These are phyloP conservation scores for Scaptomyza montana DNA, from an alignment of 1,140 invertebrate genomes.

Conservation along the genomic window DNA sequence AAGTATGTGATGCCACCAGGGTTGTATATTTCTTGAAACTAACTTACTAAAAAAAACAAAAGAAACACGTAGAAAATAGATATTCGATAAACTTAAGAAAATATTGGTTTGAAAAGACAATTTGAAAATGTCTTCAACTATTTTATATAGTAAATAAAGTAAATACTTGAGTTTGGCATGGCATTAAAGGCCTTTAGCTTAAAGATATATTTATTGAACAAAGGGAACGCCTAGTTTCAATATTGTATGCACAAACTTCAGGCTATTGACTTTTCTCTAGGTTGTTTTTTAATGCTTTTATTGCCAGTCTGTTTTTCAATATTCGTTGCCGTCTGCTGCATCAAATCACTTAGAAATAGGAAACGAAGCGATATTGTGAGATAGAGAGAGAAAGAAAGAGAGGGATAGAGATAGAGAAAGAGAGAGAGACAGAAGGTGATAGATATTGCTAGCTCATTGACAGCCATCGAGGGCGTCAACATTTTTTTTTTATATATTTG, in stretches of 20 bases:
- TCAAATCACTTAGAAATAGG: background rate
- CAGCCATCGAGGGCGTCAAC: slow-evolving; percentile 37
- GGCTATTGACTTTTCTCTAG: slow-evolving; percentile 19
- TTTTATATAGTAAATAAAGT: too few relatives aligned
- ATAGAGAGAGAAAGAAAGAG: background rate
- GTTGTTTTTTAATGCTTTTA: slow-evolving; percentile 9
- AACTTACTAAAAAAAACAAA: too few relatives aligned
- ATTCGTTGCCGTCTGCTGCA: slow-evolving; percentile 5
- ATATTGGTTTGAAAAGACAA: too few relatives aligned
- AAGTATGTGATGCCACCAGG: too few relatives aligned
- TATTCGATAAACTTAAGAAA: too few relatives aligned
- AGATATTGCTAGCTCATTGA: slow-evolving; percentile 28
- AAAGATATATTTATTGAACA: too few relatives aligned
- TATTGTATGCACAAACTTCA: slow-evolving; percentile 4
- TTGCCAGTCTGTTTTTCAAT: slow-evolving; percentile 13
- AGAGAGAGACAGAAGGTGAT: background rate
- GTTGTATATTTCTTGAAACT: too few relatives aligned
- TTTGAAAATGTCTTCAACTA: too few relatives aligned
- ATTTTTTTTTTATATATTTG: slow-evolving; percentile 18
- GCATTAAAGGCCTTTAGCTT: too few relatives aligned
- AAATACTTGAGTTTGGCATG: too few relatives aligned
- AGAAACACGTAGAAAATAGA: too few relatives aligned
- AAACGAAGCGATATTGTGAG: background rate
- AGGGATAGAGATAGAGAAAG: background rate
- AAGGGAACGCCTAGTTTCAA: too few relatives aligned